phyloP scores from a whole-genome alignment of 2,888 invertebrate genomes.

The Conistra vaccinii region DNA sequence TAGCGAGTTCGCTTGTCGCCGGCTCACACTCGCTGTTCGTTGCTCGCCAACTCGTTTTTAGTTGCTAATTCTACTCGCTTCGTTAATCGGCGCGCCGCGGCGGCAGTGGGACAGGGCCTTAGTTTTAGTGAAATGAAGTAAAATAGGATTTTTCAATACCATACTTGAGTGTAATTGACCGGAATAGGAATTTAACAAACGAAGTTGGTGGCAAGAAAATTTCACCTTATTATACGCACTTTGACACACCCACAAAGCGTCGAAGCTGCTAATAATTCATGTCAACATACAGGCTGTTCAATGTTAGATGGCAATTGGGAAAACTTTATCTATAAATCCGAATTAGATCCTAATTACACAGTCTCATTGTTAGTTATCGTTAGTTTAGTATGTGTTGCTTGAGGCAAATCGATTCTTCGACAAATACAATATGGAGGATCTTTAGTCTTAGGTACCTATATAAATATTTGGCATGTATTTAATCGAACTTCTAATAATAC shows the following conservation, averaged over 20 bases:
- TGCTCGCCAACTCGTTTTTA: not conserved
- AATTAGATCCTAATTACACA: conserved; percentile 42
- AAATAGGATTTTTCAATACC: not conserved
- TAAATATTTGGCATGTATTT: no score
- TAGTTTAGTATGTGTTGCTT: conserved; percentile 15
- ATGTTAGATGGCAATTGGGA: conserved; percentile 18
- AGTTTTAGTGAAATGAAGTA: not conserved
- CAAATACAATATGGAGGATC: conserved; percentile 6
- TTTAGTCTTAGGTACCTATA: not conserved
- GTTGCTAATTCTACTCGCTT: no score
- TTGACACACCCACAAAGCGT: not conserved
- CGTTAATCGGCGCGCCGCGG: not conserved
- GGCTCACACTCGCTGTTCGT: not conserved
- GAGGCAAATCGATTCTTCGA: conserved; percentile 20
- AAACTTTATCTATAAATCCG: conserved; percentile 46
- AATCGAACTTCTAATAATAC: no score
- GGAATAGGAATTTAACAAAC: not conserved
- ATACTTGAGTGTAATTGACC: not conserved
- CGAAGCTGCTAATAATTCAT: conserved; percentile 7
- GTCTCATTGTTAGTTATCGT: conserved; percentile 31
- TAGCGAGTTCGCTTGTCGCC: not conserved
- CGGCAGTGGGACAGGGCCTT: not conserved
- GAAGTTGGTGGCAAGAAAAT: not conserved
- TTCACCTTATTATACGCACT: not conserved
- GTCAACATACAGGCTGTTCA: conserved; percentile 11